These are phyloP conservation scores for Semicossyphus pulcher DNA, from an alignment of 2,113 vertebrate species.

Conservation along the genomic window DNA sequence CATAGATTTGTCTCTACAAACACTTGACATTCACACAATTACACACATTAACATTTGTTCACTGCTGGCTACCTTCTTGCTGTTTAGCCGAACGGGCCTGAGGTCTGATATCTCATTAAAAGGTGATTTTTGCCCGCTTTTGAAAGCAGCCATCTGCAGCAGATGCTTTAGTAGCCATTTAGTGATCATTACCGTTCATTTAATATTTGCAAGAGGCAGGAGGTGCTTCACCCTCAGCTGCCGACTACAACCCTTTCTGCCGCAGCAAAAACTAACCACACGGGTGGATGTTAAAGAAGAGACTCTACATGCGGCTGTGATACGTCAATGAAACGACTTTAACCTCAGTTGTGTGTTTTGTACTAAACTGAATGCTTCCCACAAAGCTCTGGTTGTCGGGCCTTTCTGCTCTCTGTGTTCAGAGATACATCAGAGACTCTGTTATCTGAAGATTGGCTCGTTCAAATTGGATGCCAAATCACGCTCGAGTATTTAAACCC, in stretches of 20 bases:
- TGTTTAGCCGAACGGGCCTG: neutral
- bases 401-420: slow-evolving; percentile 26
- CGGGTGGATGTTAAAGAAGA: neutral
- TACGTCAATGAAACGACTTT: neutral
- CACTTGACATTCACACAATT: neutral
- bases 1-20: neutral
- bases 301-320: slow-evolving; percentile 30
- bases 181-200: slow-evolving; percentile 54
- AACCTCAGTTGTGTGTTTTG: neutral
- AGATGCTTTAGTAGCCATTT: neutral
- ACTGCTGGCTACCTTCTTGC: neutral
- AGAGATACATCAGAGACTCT: slow-evolving; percentile 1
- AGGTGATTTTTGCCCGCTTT: slow-evolving; percentile 7
- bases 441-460: slow-evolving; percentile 20
- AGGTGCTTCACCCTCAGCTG: slow-evolving; percentile 2
- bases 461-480: slow-evolving; percentile 22
- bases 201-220: slow-evolving; percentile 26
- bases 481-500: neutral
- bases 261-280: slow-evolving; percentile 29
- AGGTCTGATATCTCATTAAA: slow-evolving; percentile 17
- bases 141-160: slow-evolving; percentile 12
- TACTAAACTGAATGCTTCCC: neutral
- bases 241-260: slow-evolving; percentile 15
- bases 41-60: neutral
- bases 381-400: slow-evolving; percentile 15